Conservation (phyloP, 2,797 vertebrate species). For the Megalops cyprinoides region DNA sequence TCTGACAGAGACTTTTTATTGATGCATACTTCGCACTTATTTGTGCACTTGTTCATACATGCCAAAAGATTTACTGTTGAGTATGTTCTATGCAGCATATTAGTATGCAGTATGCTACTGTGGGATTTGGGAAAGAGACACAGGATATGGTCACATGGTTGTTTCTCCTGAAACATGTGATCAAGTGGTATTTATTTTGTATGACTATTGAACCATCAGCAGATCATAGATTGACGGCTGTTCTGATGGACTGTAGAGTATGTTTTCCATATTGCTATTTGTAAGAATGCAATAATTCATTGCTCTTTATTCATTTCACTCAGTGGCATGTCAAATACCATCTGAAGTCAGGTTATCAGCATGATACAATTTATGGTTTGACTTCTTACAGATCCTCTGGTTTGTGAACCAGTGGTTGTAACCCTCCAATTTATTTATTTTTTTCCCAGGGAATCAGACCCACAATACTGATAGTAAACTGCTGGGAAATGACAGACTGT, state of each 20-base stretch:
- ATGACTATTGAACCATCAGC: neutral
- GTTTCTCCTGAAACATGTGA: neutral
- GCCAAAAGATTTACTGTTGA: no score
- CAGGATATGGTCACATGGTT: neutral
- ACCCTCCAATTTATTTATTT: neutral
- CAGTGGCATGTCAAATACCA: neutral
- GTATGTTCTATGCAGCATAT: no score
- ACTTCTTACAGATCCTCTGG: neutral
- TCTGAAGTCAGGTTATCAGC: neutral
- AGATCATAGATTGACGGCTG: neutral
- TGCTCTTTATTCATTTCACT: conserved; percentile 13
- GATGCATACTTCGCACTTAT: no score
- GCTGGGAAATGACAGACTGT: conserved; percentile 1
- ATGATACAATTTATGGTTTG: conserved; percentile 6
- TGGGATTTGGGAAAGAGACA: no score
- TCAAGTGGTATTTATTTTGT: neutral
- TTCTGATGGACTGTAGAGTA: neutral
- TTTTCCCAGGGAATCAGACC: neutral
- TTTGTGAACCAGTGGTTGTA: neutral
- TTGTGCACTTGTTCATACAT: no score
- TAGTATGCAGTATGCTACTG: no score
- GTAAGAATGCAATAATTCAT: conserved; percentile 1
- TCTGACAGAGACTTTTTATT: no score
- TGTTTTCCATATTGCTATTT: neutral
- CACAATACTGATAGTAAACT: neutral